phyloP scores from a whole-genome alignment of 1,140 invertebrate species.

The Trissolcus basalis region DNA sequence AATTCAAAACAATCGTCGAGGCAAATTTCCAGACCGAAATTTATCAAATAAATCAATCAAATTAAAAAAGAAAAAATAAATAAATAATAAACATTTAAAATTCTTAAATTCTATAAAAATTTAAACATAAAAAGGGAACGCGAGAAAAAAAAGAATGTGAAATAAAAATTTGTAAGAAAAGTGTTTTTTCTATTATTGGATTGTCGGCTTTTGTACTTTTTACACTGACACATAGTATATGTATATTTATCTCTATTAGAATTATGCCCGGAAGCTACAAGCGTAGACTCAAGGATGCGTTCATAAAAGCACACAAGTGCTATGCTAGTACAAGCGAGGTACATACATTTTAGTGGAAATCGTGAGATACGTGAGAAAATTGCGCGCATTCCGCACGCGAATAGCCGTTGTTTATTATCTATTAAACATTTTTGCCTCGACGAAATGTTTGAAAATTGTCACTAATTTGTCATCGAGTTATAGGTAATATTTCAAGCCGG shows the following conservation, averaged over 20 bases:
- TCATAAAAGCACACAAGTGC: conserved; percentile 40
- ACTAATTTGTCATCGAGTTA: conserved; percentile 3
- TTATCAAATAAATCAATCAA: too few relatives aligned
- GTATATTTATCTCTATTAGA: conserved; percentile 54
- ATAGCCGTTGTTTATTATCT: conserved; percentile 38
- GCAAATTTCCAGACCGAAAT: too few relatives aligned
- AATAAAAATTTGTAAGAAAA: too few relatives aligned
- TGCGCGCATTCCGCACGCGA: conserved; percentile 30
- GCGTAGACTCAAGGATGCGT: conserved; percentile 28
- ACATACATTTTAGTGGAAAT: conserved; percentile 37
- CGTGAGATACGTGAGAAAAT: conserved; percentile 51
- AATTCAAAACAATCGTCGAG: too few relatives aligned
- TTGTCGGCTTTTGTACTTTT: conserved; percentile 2
- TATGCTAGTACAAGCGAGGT: conserved; percentile 26
- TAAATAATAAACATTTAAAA: too few relatives aligned
- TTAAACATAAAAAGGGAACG: too few relatives aligned
- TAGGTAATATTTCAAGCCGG: not conserved
- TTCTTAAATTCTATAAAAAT: too few relatives aligned
- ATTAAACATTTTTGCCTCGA: conserved; percentile 14
- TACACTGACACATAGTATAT: conserved; percentile 41
- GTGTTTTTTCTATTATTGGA: too few relatives aligned
- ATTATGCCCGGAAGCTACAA: conserved; percentile 52
- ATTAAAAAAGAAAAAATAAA: too few relatives aligned
- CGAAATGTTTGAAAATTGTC: conserved; percentile 14
- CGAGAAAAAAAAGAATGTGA: too few relatives aligned